Base-by-base conservation (phyloP, 2,113 vertebrate genomes). In the Geococcyx californianus region DNA sequence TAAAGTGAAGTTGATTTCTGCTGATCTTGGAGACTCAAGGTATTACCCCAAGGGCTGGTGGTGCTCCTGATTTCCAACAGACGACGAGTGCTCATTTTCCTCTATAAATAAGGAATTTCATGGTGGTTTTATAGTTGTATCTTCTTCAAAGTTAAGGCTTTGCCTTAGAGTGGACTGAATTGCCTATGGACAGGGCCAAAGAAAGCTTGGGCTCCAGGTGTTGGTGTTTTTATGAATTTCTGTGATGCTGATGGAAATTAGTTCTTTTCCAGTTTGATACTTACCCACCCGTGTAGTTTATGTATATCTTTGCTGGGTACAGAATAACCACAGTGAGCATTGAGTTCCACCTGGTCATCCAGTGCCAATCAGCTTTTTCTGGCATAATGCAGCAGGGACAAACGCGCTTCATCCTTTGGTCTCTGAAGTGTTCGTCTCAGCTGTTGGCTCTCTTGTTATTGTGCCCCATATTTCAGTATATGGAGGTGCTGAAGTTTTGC, bases 321-420 rank as follows among this genome's bases (percentile, higher is more conserved):
- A 14, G 6, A 31, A 24, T 47, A 1, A 8, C 19, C 3, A 1
- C 1, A 2, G 3, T 23, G 16, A 45, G 62, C 42, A 14, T 59
- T 18, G 38, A 67, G 8, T 20, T 66, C 55, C 16, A 17, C 21
- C 24, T 5, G 0, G 40, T 73, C 45, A 5, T 16, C 18, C 40
- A 51, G 21, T 31, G 58, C 44, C 38, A 13, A 18, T 12, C 26
- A 64, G 29, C 28, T 68, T 59, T 40, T 76, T 38, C 42, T 87
- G 74, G 47, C 8, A 8, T 25, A 34, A 9, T 10, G 31, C 62
- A 12, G 0, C 21, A 18, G 45, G 78, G 31, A 34, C 51, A 6
- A 12, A 28, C 1, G 34, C 0, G 0, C 56, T 60, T 49, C 3
- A 2, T 47, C 40, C 85, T 52, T 17, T 19, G 67, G 13, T n/a